A percentile compares a stretch with the other conserved stretches of the same genome.
Conservation (phyloP, 1,140 invertebrate genomes). For the Batillaria attramentaria region DNA sequence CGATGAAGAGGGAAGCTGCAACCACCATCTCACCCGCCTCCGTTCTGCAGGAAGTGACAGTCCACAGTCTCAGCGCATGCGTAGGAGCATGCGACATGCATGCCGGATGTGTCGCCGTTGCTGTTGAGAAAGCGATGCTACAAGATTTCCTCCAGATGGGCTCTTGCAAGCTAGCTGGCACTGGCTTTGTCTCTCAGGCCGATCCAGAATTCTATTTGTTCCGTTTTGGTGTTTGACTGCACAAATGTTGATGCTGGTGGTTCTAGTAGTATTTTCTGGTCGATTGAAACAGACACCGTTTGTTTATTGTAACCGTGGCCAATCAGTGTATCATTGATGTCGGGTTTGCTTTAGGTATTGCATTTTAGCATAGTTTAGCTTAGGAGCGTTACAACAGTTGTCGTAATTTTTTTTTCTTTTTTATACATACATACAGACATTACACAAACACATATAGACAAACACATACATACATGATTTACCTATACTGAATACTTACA, state of each 20-base stretch:
- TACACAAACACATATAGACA: too few relatives aligned
- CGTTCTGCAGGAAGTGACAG: too few relatives aligned
- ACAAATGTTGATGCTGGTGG: too few relatives aligned
- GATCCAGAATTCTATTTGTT: not conserved
- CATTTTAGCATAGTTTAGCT: too few relatives aligned
- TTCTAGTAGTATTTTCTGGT: too few relatives aligned
- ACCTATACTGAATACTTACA: too few relatives aligned
- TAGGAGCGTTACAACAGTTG: too few relatives aligned
- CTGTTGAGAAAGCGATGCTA: not conserved
- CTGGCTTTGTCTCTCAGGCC: not conserved
- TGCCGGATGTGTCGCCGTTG: not conserved
- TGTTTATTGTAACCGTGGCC: not conserved
- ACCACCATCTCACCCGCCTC: not conserved
- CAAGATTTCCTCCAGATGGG: not conserved
- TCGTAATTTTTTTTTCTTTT: too few relatives aligned
- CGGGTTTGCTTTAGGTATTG: too few relatives aligned
- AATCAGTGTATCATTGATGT: not conserved
- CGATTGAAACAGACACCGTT: not conserved
- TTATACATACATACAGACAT: too few relatives aligned
- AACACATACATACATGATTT: too few relatives aligned
- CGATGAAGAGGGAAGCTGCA: not conserved
- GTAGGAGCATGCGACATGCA: not conserved
- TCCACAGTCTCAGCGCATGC: not conserved
- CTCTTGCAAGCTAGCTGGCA: not conserved
- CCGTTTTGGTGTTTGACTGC: too few relatives aligned